Base-by-base conservation (phyloP, 2,888 invertebrate genomes). In the Deladenus siricidicola region DNA sequence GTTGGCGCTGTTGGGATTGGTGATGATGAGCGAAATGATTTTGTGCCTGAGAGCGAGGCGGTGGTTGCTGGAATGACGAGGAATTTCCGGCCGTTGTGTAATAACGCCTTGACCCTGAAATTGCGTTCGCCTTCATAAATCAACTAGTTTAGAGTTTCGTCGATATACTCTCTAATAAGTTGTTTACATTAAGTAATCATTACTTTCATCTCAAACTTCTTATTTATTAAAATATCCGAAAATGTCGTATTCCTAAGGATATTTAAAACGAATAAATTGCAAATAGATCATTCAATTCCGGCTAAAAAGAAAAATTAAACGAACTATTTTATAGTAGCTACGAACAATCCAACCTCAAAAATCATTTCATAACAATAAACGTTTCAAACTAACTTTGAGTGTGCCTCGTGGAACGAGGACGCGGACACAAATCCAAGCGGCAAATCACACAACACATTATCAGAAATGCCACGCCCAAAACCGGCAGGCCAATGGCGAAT, bases 391-490 rank as follows among this genome's bases (percentile, higher is more conserved):
- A 6, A 17, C 60, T 14, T n/a, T 47, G 2, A 26, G 62, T 14
- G 48, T 30, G 28, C 14, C 48, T 29, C 10, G 58, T 50, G 6
- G 65, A 26, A 10, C 67, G 59, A 23, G 66, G 59, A 21, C 72
- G 54, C 21, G 73, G 70, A 56, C 74, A 73, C 47, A 75, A 64
- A 51, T 73, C 73, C 43, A 73, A 64, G 10, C 74, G 65, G 60
- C 74, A 73, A 29, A 75, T 54, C 26, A 69, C 65, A 48, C 74
- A 73, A 52, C 72, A 74, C 24, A 73, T 39, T 19, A 75, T 58
- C 51, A 74, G 58, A 28, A 75, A 26, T 14, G 71, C 58, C 3
- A 73, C 48, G 21, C 50, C 51, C 23, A 70, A 28, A 24, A 69
- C 21, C 4, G 74, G 72, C 8, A 71, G 56, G 28, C 66, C 71